These are phyloP conservation scores for Haliclona indistincta DNA, from an alignment of 37 sponge, comb jelly and placozoan species.

Conservation along the genomic window DNA sequence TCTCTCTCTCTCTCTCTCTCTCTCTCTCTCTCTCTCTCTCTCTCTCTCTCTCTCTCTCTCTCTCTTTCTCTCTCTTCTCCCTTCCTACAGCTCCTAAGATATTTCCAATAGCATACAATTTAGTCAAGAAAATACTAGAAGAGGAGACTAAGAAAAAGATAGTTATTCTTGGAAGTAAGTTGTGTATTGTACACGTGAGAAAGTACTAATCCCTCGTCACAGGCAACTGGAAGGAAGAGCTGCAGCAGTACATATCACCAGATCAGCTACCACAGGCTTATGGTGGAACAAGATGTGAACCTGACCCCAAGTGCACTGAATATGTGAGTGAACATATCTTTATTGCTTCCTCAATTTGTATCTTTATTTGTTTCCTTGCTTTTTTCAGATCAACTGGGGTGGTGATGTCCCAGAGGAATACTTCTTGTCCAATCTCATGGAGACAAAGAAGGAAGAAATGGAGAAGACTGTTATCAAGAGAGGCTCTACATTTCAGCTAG, in stretches of 20 bases:
- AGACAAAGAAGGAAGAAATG: slow-evolving; percentile 43
- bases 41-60: slow-evolving; percentile 1
- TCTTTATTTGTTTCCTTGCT: too few relatives aligned
- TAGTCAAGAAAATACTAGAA: too few relatives aligned
- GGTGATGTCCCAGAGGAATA: slow-evolving; percentile 49
- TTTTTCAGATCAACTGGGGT: too few relatives aligned
- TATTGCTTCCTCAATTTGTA: too few relatives aligned
- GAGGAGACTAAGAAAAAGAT: too few relatives aligned
- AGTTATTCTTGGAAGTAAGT: too few relatives aligned
- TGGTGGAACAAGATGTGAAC: slow-evolving; percentile 57
- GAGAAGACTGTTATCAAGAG: slow-evolving; percentile 22
- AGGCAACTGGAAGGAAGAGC: slow-evolving; percentile 55
- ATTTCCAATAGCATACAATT: too few relatives aligned
- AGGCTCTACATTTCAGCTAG: slow-evolving; percentile 12
- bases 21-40: not conserved
- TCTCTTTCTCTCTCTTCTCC: not conserved
- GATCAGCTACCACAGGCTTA: slow-evolving; percentile 52
- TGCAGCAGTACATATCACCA: slow-evolving; percentile 60
- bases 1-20: not conserved
- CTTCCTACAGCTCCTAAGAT: too few relatives aligned
- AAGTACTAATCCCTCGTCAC: not conserved
- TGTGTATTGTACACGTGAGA: too few relatives aligned
- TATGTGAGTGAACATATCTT: slow-evolving; percentile 13
- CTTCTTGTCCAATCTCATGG: slow-evolving; percentile 37
- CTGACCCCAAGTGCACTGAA: slow-evolving; percentile 45